A percentile compares a stretch with the other conserved stretches of the same genome.
Conservation (phyloP, 2,113 vertebrate genomes). For the Prietella phreatophila region DNA sequence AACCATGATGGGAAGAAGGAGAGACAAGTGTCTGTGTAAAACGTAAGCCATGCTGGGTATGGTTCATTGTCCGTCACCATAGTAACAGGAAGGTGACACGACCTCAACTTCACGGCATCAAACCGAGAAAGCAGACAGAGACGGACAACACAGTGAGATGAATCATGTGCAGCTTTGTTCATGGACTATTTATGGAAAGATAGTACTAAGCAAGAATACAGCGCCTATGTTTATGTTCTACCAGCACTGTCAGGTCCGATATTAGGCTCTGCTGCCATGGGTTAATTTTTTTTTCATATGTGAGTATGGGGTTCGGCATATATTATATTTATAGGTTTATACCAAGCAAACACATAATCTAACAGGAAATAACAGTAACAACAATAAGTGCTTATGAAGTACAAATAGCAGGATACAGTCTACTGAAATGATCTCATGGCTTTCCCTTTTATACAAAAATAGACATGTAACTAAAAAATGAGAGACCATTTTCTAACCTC, state of each 20-base stretch:
- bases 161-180: conserved; percentile 63
- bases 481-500: background rate
- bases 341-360: background rate
- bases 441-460: background rate
- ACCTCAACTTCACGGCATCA: conserved; percentile 59
- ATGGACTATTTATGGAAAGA: background rate
- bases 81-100: conserved; percentile 71
- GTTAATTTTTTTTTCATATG: background rate
- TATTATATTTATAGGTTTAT: background rate
- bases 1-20: background rate
- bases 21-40: conserved; percentile 50
- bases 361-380: background rate
- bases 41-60: conserved; percentile 61
- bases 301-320: background rate
- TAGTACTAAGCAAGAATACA: background rate
- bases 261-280: background rate
- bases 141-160: conserved; percentile 48
- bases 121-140: conserved; percentile 48
- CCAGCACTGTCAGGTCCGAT: background rate
- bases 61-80: conserved; percentile 69
- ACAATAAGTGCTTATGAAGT: background rate
- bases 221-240: background rate
- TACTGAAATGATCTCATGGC: background rate
- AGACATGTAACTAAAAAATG: background rate
- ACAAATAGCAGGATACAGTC: background rate